Evolutionary conservation across 1,140 invertebrate species (phyloP).

Genomic region (Lasioglossum baleicum): DNA sequence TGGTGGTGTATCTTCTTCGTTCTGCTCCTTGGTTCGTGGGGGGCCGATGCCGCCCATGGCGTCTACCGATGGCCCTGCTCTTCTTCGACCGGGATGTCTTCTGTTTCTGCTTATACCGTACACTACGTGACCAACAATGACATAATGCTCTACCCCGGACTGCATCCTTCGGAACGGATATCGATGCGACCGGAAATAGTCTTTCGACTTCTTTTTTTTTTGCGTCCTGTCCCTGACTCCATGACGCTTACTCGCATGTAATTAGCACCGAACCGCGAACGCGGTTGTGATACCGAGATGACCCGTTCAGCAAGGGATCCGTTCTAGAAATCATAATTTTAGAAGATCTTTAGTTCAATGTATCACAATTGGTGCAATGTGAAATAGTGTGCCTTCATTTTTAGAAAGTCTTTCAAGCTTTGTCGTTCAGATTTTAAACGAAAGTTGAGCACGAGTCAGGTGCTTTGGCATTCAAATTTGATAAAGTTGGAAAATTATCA

Average conservation of each 20-base stretch:
- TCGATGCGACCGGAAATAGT: slow-evolving; percentile 18
- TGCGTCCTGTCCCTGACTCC: neutral
- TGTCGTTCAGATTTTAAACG: too few species aligned
- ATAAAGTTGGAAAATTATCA: too few species aligned
- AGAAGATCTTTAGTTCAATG: too few species aligned
- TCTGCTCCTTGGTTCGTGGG: slow-evolving; percentile 46
- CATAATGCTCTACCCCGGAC: neutral
- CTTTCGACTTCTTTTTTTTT: neutral
- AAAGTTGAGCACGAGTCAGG: too few species aligned
- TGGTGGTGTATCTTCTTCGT: slow-evolving; percentile 40
- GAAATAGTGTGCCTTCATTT: too few species aligned
- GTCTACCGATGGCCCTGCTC: neutral
- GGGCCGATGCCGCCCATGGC: slow-evolving; percentile 67
- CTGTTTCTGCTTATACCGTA: slow-evolving; percentile 15
- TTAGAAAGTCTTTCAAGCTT: too few species aligned
- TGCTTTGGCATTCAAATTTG: too few species aligned
- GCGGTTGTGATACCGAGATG: neutral
- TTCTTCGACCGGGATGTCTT: slow-evolving; percentile 39
- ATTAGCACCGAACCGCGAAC: neutral
- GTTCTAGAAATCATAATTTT: too few species aligned
- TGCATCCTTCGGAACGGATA: neutral
- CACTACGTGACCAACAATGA: neutral
- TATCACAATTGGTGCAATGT: too few species aligned
- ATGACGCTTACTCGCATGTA: neutral
- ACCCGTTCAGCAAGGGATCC: too few species aligned